A percentile compares a stretch with the other conserved stretches of the same genome.
phyloP scores from a whole-genome alignment of 1,140 invertebrate species.

The Theocolax elegans region DNA sequence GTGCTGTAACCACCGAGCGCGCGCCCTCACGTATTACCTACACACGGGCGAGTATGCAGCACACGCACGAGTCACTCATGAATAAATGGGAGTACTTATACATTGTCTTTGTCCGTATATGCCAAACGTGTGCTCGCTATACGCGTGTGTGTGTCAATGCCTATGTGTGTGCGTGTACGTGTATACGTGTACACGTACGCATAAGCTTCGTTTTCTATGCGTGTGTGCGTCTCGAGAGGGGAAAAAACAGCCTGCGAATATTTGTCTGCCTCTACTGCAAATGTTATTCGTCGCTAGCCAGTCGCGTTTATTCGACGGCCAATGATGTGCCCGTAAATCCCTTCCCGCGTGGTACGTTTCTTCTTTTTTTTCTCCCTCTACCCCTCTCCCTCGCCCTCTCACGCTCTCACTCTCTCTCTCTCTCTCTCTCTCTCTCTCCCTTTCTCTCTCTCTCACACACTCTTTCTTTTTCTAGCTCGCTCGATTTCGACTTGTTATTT shows the following conservation, averaged over 20 bases:
- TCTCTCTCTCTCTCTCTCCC: background rate
- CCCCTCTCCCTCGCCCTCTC: conserved; percentile 1
- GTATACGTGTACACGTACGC: too few relatives aligned
- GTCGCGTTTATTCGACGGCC: conserved; percentile 34
- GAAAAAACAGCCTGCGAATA: conserved; percentile 39
- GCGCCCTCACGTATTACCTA: background rate
- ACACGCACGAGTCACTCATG: conserved; percentile 26
- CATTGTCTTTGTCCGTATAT: conserved; percentile 33
- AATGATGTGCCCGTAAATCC: conserved; percentile 38
- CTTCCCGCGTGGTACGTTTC: conserved; percentile 9
- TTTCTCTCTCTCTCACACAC: background rate
- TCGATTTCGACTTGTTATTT: conserved; percentile 5
- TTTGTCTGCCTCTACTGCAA: conserved; percentile 39
- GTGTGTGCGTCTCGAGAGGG: background rate
- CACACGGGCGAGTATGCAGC: conserved; percentile 1
- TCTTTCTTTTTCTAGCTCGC: background rate
- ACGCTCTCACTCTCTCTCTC: background rate
- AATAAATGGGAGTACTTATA: conserved; percentile 38
- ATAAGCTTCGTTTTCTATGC: too few relatives aligned
- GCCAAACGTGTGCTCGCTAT: background rate
- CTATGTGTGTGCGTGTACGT: background rate
- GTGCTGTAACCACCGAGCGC: background rate
- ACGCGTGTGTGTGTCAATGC: background rate
- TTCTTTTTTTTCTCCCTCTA: background rate
- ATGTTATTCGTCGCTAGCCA: conserved; percentile 31